These are phyloP conservation scores for Microcebus murinus DNA, from an alignment of 2,113 vertebrate species.

Conservation along the genomic window DNA sequence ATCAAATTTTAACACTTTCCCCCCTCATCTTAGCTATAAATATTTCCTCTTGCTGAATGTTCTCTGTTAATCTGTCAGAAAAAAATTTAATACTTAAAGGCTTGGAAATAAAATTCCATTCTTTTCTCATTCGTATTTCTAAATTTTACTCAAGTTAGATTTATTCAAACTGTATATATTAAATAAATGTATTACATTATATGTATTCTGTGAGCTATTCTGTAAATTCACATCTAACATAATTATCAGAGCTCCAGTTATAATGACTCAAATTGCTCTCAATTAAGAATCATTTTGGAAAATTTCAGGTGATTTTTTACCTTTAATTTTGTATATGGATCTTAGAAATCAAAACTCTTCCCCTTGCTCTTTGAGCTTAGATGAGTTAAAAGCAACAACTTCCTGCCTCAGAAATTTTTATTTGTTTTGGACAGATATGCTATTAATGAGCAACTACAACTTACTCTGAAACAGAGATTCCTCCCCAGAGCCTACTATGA, in stretches of 20 bases:
- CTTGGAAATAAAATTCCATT: background rate
- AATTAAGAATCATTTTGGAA: background rate
- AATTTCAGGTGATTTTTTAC: background rate
- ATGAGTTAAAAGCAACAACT: background rate
- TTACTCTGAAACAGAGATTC: background rate
- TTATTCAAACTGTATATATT: background rate
- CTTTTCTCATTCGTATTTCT: background rate
- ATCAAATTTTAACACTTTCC: background rate
- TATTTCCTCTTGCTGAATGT: background rate
- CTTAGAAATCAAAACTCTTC: background rate
- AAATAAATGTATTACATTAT: background rate
- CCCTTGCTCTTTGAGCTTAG: background rate
- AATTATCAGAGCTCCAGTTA: background rate
- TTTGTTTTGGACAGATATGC: constrained; percentile 34
- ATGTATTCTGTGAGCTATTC: background rate
- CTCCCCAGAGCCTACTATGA: constrained; percentile 21
- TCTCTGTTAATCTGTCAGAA: background rate
- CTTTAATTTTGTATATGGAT: background rate
- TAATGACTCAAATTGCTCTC: background rate
- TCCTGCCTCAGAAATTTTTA: background rate
- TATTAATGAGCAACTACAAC: constrained; percentile 41
- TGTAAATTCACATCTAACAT: background rate
- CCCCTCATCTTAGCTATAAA: background rate
- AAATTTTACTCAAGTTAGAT: background rate
- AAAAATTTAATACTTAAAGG: background rate